Base-by-base conservation (phyloP, 2,797 vertebrate genomes). In the Rhadinocentrus ornatus region DNA sequence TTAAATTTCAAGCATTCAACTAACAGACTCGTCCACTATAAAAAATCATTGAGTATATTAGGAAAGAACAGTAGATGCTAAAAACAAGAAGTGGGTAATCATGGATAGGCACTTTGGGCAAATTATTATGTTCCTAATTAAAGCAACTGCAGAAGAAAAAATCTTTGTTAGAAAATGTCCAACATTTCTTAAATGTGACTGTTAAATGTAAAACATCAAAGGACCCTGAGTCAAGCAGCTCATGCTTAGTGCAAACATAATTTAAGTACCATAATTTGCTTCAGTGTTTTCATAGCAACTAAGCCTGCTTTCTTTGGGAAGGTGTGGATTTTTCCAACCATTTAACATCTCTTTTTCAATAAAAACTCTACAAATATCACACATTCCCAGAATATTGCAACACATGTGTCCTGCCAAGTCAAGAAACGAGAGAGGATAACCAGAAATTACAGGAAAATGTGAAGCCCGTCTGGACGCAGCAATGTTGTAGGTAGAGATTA, bases 281-380 rank as follows among this genome's bases (percentile, higher is more conserved):
- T 69, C 54, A 55, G 16, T 86, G 80, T 87, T 92, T 87, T 89
- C 1, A 81, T 46, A 80, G 85, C 50, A 88, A 82, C 76, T 82
- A 54, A 77, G 55, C 31, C 63, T 41, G 44, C 68, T 87, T 80
- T 89, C 65, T 77, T 55, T 24, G 27, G 52, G 55, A 75, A 80
- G 73, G 84, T 87, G 80, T 82, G 75, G 84, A 60, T 50, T 83
- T 85, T 86, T 84, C 82, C 64, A 78, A 86, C 78, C 13, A 20
- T 54, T 85, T 86, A 74, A 76, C 44, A 60, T 75, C 85, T 78
- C 87, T 69, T 48, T 50, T 86, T 79, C 63, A 79, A 87, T 88
- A 65, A 86, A 44, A 74, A 35, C 57, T 57, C 22, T 1, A 35
- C 46, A 63, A 65, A 88, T 67, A 65, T 69, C 35, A 62, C 34